phyloP scores from a whole-genome alignment of 2,888 invertebrate genomes.

The Eristalinus aeneus region DNA sequence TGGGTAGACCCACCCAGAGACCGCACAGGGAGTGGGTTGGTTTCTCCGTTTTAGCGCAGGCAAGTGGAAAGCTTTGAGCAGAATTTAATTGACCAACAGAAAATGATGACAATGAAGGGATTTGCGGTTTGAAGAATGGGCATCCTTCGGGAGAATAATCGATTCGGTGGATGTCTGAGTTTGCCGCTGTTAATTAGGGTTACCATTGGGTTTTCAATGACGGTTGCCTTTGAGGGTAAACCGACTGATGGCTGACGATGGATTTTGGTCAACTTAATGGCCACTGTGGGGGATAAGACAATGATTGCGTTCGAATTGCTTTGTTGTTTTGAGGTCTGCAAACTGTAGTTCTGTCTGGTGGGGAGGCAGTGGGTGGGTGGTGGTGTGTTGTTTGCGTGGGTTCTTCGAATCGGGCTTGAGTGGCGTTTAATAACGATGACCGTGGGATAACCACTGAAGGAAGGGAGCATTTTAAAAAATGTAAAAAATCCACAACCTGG shows the following conservation, averaged over 20 bases:
- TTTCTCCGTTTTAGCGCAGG: constrained; percentile 1
- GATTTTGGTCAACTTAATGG: constrained; percentile 30
- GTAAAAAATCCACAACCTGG: too few relatives aligned
- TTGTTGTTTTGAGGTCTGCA: not conserved
- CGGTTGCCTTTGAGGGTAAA: not conserved
- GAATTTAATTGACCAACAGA: constrained; percentile 54
- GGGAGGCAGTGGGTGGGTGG: too few relatives aligned
- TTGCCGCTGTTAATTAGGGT: constrained; percentile 44
- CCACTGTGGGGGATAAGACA: constrained; percentile 27
- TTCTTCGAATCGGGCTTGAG: too few relatives aligned
- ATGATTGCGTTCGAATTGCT: constrained; percentile 8
- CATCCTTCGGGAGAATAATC: constrained; percentile 28
- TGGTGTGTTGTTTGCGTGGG: too few relatives aligned
- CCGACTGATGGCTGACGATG: not conserved
- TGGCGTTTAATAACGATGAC: too few relatives aligned
- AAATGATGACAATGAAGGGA: constrained; percentile 52
- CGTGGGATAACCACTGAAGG: too few relatives aligned
- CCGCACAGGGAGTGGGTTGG: not conserved
- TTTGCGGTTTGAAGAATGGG: constrained; percentile 47
- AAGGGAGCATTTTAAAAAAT: too few relatives aligned
- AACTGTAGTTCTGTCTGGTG: too few relatives aligned
- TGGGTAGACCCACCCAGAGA: not conserved
- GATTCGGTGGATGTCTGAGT: constrained; percentile 28
- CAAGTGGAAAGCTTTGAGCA: constrained; percentile 32
- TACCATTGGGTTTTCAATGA: constrained; percentile 24